A percentile compares a stretch with the other conserved stretches of the same genome.
These are phyloP conservation scores for Myzus persicae DNA, from an alignment of 1,140 invertebrate species.

Conservation along the genomic window DNA sequence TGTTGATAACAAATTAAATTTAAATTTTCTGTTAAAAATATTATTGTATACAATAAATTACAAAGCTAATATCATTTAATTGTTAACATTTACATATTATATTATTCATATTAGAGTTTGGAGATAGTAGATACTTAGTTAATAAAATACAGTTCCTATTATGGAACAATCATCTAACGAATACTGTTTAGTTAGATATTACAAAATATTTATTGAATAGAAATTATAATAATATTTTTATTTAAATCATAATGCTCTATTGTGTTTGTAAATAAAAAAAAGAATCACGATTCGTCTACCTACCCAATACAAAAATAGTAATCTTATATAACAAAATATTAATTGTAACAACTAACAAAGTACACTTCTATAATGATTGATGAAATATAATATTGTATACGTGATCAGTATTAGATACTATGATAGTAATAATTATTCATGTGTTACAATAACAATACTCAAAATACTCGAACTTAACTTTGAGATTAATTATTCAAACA, in stretches of 20 bases:
- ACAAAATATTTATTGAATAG: not conserved
- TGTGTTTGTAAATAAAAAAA: not conserved
- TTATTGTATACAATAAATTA: not conserved
- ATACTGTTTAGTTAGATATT: not conserved
- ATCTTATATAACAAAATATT: not conserved
- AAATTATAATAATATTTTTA: not conserved
- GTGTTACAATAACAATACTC: not conserved
- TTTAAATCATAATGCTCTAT: not conserved
- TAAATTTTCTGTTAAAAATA: not conserved
- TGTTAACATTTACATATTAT: not conserved
- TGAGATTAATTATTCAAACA: constrained; percentile 1
- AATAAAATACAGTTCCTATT: not conserved
- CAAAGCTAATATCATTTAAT: not conserved
- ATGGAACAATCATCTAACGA: not conserved
- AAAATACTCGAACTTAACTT: not conserved
- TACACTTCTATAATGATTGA: not conserved
- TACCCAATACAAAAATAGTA: too few species aligned
- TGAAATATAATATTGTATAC: not conserved
- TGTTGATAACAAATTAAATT: not conserved
- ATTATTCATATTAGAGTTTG: too few species aligned
- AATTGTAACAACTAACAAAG: not conserved
- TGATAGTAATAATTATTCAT: not conserved
- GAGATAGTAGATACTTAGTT: not conserved
- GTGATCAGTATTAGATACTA: not conserved
- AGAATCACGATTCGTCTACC: not conserved